Evolutionary conservation across 2,113 vertebrate genomes (phyloP).

Genomic region (Calyptomena viridis): DNA sequence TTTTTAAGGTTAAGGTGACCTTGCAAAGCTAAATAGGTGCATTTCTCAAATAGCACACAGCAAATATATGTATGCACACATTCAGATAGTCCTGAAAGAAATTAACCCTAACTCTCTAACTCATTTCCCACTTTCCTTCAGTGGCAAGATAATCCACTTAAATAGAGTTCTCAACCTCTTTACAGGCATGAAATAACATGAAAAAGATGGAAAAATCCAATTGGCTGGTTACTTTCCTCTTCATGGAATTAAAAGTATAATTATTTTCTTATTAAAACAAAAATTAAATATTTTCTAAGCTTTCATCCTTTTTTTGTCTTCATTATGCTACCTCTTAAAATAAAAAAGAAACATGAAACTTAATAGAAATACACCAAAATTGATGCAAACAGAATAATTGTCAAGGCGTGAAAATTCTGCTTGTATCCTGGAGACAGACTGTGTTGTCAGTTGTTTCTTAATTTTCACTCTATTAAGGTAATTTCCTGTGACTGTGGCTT

Average conservation of each 20-base stretch:
- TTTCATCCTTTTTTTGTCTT: constrained; percentile 63
- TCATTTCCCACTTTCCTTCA: constrained; percentile 50
- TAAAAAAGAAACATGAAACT: constrained; percentile 15
- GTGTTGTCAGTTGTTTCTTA: constrained; percentile 66
- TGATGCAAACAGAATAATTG: constrained; percentile 78
- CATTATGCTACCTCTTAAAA: constrained; percentile 51
- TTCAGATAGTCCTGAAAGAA: constrained; percentile 13
- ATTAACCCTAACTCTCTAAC: constrained; percentile 49
- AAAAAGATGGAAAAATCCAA: constrained; percentile 37
- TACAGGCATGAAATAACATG: constrained; percentile 50
- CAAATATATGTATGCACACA: not conserved
- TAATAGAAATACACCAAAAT: constrained; percentile 67
- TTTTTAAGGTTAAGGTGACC: constrained; percentile 27
- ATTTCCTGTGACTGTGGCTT: constrained; percentile 73
- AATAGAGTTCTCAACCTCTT: constrained; percentile 58
- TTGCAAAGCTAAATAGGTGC: constrained; percentile 42
- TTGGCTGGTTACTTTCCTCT: constrained; percentile 18
- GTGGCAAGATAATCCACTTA: constrained; percentile 51
- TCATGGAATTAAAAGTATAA: constrained; percentile 28
- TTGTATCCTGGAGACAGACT: constrained; percentile 72
- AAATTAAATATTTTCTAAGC: constrained; percentile 65
- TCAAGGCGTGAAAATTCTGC: constrained; percentile 62
- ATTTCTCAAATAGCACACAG: constrained; percentile 30
- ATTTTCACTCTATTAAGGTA: constrained; percentile 82
- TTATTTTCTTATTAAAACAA: constrained; percentile 66